phyloP scores from a whole-genome alignment of 2,888 invertebrate genomes.

The Hipparchia semele region DNA sequence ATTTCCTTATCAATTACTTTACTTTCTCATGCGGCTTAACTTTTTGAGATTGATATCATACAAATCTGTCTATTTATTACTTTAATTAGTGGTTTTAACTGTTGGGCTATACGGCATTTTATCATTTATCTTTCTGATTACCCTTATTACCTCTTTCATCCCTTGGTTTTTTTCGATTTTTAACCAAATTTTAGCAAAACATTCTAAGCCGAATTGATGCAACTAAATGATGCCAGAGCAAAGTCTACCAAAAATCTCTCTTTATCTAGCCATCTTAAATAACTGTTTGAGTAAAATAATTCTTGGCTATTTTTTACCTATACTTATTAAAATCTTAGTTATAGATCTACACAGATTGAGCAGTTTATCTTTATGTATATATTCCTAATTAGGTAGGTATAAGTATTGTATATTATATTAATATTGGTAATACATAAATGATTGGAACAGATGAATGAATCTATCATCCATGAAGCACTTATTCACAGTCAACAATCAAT shows the following conservation, averaged over 20 bases:
- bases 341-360: no score
- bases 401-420: no score
- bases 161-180: background rate
- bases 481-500: slow-evolving; percentile 23
- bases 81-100: no score
- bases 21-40: background rate
- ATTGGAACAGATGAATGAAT: background rate
- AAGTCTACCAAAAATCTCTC: no score
- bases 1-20: slow-evolving; percentile 7
- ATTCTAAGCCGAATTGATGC: no score
- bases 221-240: no score
- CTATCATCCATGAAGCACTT: background rate
- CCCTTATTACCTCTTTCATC: background rate
- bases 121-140: background rate
- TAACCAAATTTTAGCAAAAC: no score
- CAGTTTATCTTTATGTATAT: background rate
- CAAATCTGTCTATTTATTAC: no score
- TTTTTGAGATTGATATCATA: background rate
- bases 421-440: background rate
- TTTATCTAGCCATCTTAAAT: background rate
- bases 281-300: background rate
- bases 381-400: background rate
- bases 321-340: no score
- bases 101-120: no score
- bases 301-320: no score